A percentile compares a stretch with the other conserved stretches of the same genome.
Evolutionary conservation across 2,113 vertebrate species (phyloP).

Genomic region (Canis aureus): DNA sequence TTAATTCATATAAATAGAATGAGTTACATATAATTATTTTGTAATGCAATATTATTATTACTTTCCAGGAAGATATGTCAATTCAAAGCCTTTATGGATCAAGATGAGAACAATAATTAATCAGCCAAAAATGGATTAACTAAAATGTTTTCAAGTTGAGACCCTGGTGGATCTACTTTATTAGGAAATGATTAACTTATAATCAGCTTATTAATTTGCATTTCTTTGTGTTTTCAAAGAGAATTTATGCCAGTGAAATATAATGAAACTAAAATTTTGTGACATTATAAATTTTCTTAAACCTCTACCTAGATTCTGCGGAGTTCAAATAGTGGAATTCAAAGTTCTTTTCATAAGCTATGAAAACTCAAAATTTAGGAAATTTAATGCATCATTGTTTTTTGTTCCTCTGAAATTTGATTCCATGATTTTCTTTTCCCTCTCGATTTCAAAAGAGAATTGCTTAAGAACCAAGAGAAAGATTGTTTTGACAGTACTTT

Average conservation of each 20-base stretch:
- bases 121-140: slow-evolving; percentile 19
- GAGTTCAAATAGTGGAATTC: neutral
- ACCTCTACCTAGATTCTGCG: neutral
- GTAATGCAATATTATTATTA: neutral
- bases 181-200: slow-evolving; percentile 36
- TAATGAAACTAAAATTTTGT: slow-evolving; percentile 14
- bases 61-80: slow-evolving; percentile 46
- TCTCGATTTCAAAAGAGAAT: slow-evolving; percentile 59
- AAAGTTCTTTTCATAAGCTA: slow-evolving; percentile 25
- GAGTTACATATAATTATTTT: slow-evolving; percentile 29
- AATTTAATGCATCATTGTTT: slow-evolving; percentile 23
- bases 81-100: neutral
- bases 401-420: slow-evolving; percentile 33
- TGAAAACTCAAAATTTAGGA: neutral
- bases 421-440: neutral
- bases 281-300: slow-evolving; percentile 60
- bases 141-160: slow-evolving; percentile 31
- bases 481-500: slow-evolving; percentile 45
- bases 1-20: neutral
- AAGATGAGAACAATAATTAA: neutral
- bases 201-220: slow-evolving; percentile 47
- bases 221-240: slow-evolving; percentile 41
- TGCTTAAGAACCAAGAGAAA: slow-evolving; percentile 53
- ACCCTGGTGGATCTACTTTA: neutral
- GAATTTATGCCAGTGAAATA: neutral